Conservation (phyloP, 2,113 vertebrate species). For the Microtus ochrogaster region DNA sequence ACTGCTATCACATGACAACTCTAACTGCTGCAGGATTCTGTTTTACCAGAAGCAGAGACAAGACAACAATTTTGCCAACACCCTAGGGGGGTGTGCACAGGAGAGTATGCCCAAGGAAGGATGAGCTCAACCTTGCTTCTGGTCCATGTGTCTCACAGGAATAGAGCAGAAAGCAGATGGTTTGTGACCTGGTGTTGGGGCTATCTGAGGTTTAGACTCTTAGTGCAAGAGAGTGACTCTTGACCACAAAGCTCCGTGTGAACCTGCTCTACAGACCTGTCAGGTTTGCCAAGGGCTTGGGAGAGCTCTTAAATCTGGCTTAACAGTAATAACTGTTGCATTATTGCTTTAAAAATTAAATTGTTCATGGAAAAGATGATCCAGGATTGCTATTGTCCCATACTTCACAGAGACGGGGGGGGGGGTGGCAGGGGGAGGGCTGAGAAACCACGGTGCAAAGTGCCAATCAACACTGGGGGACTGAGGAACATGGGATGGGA, state of each 20-base stretch:
- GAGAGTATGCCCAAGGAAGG: constrained; percentile 60
- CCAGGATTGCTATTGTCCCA: not conserved
- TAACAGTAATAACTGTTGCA: not conserved
- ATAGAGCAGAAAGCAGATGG: not conserved
- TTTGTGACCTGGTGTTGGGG: not conserved
- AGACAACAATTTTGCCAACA: constrained; percentile 62
- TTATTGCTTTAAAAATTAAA: not conserved
- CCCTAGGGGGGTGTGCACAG: constrained; percentile 45
- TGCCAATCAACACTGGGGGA: not conserved
- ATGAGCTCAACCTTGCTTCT: not conserved
- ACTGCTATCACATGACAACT: constrained; percentile 24
- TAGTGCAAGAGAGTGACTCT: not conserved
- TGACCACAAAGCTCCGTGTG: not conserved
- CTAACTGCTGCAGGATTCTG: constrained; percentile 85
- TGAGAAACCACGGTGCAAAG: not conserved
- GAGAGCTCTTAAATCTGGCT: not conserved
- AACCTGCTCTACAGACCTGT: not conserved
- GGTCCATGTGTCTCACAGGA: not conserved
- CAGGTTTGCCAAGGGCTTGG: not conserved
- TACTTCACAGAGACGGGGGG: not conserved
- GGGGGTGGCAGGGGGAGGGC: rapidly evolving
- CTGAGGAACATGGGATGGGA: not conserved
- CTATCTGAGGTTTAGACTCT: rapidly evolving
- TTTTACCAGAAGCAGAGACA: constrained; percentile 73
- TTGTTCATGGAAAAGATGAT: not conserved